Percentiles rank a stretch among this genome's conserved stretches.
Evolutionary conservation across 2,797 vertebrate species (phyloP).

Genomic region (Melanogrammus aeglefinus): DNA sequence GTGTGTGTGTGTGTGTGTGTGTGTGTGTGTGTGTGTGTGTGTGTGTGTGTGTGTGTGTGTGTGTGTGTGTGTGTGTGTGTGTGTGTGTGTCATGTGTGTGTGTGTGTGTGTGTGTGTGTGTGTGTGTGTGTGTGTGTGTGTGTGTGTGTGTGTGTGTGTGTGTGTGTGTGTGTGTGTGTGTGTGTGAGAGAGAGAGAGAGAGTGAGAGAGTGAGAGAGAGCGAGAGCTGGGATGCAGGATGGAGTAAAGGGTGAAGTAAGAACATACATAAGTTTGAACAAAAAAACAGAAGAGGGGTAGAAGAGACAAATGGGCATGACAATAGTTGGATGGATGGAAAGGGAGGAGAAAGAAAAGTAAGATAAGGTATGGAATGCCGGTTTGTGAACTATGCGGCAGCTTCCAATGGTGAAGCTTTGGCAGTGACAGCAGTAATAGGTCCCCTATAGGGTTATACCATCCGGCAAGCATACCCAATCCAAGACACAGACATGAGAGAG

Average conservation of each 20-base stretch:
- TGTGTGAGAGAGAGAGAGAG: not conserved
- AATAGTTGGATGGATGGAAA: constrained; percentile 11
- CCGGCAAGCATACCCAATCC: constrained; percentile 27
- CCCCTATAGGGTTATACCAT: constrained; percentile 34
- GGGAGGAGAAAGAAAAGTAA: constrained; percentile 25
- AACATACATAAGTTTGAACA: no score
- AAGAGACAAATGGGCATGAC: constrained; percentile 11
- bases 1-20: not conserved
- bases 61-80: not conserved
- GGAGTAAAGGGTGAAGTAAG: no score
- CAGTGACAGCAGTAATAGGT: constrained; percentile 76
- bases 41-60: not conserved
- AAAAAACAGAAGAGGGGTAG: constrained; percentile 8
- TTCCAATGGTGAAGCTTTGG: constrained; percentile 54
- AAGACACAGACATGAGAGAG: not conserved
- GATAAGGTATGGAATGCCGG: constrained; percentile 45
- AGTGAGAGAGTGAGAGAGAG: not conserved
- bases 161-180: not conserved
- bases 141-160: constrained; percentile 1
- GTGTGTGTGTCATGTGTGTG: not conserved
- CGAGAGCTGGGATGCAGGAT: not conserved
- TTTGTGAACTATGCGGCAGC: constrained; percentile 58
- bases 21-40: not conserved
- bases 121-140: not conserved
- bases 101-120: constrained; percentile 1